Evolutionary conservation across 2,113 vertebrate genomes (phyloP).

Genomic region (Platichthys flesus): DNA sequence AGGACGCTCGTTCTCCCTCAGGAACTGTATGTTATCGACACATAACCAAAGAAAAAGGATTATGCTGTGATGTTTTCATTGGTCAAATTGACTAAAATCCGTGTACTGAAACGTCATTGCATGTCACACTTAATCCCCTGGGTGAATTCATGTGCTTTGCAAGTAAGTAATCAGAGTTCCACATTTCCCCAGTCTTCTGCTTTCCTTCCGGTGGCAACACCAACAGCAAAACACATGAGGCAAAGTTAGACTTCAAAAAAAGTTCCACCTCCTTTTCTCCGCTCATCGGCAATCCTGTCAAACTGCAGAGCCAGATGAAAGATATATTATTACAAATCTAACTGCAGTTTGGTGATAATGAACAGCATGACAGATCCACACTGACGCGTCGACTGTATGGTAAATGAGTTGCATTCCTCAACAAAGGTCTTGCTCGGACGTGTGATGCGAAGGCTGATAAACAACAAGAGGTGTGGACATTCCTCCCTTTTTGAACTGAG

Average conservation of each 20-base stretch:
- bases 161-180: background rate
- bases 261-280: background rate
- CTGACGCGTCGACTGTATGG: background rate
- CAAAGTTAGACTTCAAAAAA: background rate
- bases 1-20: background rate
- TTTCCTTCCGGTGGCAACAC: background rate
- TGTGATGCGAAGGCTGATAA: constrained; percentile 20
- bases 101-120: background rate
- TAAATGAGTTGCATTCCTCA: constrained; percentile 40
- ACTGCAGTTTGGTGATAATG: background rate
- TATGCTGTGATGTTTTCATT: background rate
- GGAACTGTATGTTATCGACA: background rate
- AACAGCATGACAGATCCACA: background rate
- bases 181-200: background rate
- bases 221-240: background rate
- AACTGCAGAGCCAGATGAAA: background rate
- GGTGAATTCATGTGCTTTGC: constrained; percentile 1
- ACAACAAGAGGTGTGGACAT: constrained; percentile 27
- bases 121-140: background rate
- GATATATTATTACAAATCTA: background rate
- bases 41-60: background rate
- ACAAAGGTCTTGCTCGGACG: background rate
- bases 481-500: constrained; percentile 39
- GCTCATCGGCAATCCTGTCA: background rate
- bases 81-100: background rate